Conservation (phyloP, 1,140 invertebrate genomes). For the Pogonomyrmex californicus region DNA sequence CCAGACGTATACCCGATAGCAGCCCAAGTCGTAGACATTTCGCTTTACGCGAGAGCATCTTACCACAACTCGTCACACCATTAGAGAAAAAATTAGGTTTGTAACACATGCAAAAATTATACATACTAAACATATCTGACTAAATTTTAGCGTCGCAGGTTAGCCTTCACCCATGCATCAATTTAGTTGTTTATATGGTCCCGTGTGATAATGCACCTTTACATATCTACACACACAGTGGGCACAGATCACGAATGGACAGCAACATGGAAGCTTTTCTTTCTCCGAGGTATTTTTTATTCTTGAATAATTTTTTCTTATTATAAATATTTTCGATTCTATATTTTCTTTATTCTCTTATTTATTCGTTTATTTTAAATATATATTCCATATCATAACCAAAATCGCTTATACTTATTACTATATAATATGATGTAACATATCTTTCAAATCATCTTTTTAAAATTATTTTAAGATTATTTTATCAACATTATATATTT, state of each 20-base stretch:
- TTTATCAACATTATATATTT: slow-evolving; percentile 9
- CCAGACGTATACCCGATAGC: slow-evolving; percentile 87
- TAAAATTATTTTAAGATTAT: background rate
- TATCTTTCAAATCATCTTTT: background rate
- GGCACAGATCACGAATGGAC: slow-evolving; percentile 77
- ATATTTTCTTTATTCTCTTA: too few relatives aligned
- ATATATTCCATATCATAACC: background rate
- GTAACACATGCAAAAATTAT: slow-evolving; percentile 37
- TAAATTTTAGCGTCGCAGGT: slow-evolving; percentile 90
- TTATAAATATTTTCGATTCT: background rate
- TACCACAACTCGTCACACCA: slow-evolving; percentile 92
- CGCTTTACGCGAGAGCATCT: slow-evolving; percentile 89
- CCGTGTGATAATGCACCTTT: slow-evolving; percentile 92
- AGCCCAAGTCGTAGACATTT: slow-evolving; percentile 87
- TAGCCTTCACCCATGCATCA: slow-evolving; percentile 93
- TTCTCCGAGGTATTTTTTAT: slow-evolving; percentile 88
- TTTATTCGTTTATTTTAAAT: background rate
- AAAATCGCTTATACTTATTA: background rate
- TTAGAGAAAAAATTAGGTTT: slow-evolving; percentile 94
- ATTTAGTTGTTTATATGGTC: slow-evolving; percentile 94
- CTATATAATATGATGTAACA: background rate
- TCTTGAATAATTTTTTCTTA: background rate
- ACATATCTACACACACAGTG: slow-evolving; percentile 89
- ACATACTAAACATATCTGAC: slow-evolving; percentile 31
- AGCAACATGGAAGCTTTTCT: slow-evolving; percentile 87